phyloP scores from a whole-genome alignment of 2,113 vertebrate species.

The Empidonax alnorum region DNA sequence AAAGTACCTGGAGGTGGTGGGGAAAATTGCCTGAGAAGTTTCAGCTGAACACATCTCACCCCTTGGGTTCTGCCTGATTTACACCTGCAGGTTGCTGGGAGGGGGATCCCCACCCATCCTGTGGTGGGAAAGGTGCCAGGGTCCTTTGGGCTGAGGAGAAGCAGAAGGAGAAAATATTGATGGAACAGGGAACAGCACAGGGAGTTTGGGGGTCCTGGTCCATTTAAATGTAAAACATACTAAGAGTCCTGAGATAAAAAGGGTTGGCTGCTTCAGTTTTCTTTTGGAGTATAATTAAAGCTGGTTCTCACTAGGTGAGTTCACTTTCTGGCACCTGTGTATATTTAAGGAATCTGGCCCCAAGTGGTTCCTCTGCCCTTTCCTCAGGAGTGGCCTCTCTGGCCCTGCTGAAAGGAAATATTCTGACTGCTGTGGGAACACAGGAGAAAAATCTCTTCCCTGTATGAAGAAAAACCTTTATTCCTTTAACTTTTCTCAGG shows the following conservation, averaged over 20 bases:
- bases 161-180: background rate
- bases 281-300: background rate
- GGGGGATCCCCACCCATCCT: accelerated
- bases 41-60: accelerated
- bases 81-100: background rate
- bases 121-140: background rate
- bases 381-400: background rate
- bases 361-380: background rate
- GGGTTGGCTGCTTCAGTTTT: background rate
- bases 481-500: background rate
- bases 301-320: background rate
- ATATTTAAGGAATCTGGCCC: background rate
- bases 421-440: background rate
- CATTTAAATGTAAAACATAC: accelerated
- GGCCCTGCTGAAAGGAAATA: background rate
- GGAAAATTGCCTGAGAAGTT: background rate
- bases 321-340: background rate
- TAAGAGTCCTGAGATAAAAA: accelerated
- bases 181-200: accelerated
- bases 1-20: background rate
- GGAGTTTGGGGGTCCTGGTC: background rate
- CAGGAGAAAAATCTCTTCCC: background rate
- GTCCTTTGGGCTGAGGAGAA: background rate
- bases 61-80: background rate
- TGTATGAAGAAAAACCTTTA: background rate